phyloP scores from a whole-genome alignment of 64 coral and sea anemone species.

The Orbicella faveolata region DNA sequence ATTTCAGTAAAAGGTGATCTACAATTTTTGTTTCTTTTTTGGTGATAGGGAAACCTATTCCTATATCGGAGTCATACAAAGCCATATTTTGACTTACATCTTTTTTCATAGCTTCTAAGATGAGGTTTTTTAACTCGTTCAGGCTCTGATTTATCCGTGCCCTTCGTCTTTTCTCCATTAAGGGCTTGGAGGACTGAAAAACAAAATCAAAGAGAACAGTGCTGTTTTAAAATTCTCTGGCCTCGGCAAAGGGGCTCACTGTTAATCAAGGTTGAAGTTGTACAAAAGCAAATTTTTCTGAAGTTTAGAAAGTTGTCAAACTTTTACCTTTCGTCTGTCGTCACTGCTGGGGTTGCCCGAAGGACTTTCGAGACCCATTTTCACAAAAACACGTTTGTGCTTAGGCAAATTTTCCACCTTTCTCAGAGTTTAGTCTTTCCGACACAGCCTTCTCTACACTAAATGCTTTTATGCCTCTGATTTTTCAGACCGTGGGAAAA shows the following conservation, averaged over 20 bases:
- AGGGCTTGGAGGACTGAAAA: slow-evolving; percentile 71
- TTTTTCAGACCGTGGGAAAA: slow-evolving; percentile 75
- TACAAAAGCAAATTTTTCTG: background rate
- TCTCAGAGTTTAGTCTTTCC: background rate
- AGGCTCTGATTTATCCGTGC: slow-evolving; percentile 84
- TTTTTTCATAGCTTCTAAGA: slow-evolving; percentile 83
- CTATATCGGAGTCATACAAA: background rate
- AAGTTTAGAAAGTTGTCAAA: background rate
- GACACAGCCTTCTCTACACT: background rate
- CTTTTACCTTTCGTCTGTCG: slow-evolving; percentile 16
- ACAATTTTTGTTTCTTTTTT: background rate
- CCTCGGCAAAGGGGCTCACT: background rate
- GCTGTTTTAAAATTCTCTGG: background rate
- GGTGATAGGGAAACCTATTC: background rate
- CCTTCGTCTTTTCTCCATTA: slow-evolving; percentile 80
- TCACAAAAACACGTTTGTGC: background rate
- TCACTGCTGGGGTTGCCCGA: background rate
- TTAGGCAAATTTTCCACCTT: background rate
- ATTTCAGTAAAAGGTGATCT: background rate
- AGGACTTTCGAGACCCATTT: slow-evolving; percentile 43
- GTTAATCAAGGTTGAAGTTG: background rate
- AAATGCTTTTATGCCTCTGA: slow-evolving; percentile 57
- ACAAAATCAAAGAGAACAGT: background rate
- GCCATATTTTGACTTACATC: slow-evolving; percentile 60
- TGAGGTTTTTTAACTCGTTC: slow-evolving; percentile 76